These are phyloP conservation scores for Otis tarda DNA, from an alignment of 2,113 vertebrate species.

Conservation along the genomic window DNA sequence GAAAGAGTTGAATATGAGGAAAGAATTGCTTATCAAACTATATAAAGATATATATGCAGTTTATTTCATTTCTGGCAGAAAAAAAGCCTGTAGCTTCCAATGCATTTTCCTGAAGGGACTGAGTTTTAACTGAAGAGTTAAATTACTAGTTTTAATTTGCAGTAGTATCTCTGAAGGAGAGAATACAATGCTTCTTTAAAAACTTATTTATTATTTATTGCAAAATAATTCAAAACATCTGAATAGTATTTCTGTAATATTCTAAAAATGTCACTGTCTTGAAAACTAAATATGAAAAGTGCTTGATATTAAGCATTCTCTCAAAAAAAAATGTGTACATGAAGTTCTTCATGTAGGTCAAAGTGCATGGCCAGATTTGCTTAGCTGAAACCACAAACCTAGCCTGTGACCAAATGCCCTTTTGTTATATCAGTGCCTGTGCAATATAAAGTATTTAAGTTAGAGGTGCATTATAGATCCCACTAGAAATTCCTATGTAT, in stretches of 20 bases:
- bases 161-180: not conserved
- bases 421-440: not conserved
- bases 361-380: not conserved
- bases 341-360: not conserved
- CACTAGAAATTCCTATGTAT: not conserved
- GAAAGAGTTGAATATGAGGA: not conserved
- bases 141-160: not conserved
- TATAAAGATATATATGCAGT: not conserved
- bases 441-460: not conserved
- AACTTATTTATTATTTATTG: not conserved
- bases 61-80: not conserved
- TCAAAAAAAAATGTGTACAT: not conserved
- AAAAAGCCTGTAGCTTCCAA: not conserved
- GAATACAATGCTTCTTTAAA: not conserved
- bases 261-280: not conserved
- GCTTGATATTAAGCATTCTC: not conserved
- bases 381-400: not conserved
- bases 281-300: not conserved
- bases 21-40: not conserved
- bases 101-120: not conserved
- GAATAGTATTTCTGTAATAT: not conserved
- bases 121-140: not conserved
- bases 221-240: not conserved
- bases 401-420: not conserved
- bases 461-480: not conserved